Evolutionary conservation across 53 echinoderm and acorn worm species (phyloP).

Genomic region (Apostichopus leukothele): DNA sequence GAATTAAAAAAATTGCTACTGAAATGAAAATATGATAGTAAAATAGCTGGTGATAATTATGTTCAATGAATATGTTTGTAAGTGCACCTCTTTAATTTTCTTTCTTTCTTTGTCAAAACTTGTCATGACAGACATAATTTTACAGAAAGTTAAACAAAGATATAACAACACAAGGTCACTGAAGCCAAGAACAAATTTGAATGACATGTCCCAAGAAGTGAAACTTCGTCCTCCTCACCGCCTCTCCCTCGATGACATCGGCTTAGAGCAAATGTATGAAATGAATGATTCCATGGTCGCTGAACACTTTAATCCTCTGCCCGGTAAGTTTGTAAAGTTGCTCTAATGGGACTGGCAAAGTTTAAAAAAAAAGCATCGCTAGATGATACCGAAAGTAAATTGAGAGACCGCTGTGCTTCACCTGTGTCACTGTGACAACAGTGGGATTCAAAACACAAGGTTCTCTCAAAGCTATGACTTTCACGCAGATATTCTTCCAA

Average conservation of each 20-base stretch:
- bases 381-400: no score
- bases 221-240: conserved; percentile 89
- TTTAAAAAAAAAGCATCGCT: background rate
- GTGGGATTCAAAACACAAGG: no score
- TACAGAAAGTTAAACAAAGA: conserved; percentile 88
- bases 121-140: conserved; percentile 53
- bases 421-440: no score
- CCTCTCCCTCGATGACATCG: conserved; percentile 73
- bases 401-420: no score
- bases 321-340: background rate
- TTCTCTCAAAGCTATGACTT: no score
- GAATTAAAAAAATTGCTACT: no score
- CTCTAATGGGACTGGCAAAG: background rate
- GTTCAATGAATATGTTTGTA: no score
- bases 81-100: no score
- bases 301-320: conserved; percentile 9
- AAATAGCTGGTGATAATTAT: no score
- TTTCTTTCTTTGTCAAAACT: no score
- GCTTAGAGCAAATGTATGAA: background rate
- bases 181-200: conserved; percentile 70
- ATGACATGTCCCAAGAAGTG: conserved; percentile 90
- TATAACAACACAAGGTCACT: conserved; percentile 87
- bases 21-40: no score
- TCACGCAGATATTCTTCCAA: no score
- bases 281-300: background rate